Conservation (phyloP, 2,113 vertebrate genomes). For the Caloenas nicobarica region DNA sequence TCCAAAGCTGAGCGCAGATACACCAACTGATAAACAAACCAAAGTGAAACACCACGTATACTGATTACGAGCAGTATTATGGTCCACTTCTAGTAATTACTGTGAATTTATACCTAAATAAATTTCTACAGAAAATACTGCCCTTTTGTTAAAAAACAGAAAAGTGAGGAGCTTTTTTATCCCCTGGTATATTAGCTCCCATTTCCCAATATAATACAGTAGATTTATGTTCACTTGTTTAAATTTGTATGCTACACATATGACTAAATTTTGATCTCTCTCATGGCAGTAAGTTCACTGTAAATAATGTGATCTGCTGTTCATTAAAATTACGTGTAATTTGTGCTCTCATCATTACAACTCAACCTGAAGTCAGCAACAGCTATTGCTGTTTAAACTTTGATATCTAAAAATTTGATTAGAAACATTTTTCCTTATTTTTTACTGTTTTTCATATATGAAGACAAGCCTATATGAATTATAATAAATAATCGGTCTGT, state of each 20-base stretch:
- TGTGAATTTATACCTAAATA: neutral
- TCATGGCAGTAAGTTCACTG: neutral
- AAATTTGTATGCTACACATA: neutral
- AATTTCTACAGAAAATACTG: neutral
- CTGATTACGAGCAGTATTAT: neutral
- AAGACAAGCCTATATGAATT: neutral
- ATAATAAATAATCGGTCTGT: neutral
- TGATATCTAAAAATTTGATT: neutral
- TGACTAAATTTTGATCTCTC: neutral
- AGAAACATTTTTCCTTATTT: neutral
- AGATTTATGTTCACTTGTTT: neutral
- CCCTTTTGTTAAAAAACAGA: neutral
- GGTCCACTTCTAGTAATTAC: neutral
- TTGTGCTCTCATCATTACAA: neutral
- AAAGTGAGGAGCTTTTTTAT: neutral
- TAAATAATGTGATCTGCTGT: neutral
- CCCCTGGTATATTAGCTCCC: accelerated
- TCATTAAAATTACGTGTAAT: neutral
- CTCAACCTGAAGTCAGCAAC: neutral
- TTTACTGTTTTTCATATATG: neutral
- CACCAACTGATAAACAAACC: neutral
- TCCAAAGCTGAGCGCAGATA: neutral
- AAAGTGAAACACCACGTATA: neutral
- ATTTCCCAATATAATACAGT: neutral
- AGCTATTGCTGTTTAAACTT: neutral